Evolutionary conservation across 2,888 invertebrate genomes (phyloP), one percentile per base, ranked within the genome.

Genomic region (Lepidocyrtinus sp.): DNA sequence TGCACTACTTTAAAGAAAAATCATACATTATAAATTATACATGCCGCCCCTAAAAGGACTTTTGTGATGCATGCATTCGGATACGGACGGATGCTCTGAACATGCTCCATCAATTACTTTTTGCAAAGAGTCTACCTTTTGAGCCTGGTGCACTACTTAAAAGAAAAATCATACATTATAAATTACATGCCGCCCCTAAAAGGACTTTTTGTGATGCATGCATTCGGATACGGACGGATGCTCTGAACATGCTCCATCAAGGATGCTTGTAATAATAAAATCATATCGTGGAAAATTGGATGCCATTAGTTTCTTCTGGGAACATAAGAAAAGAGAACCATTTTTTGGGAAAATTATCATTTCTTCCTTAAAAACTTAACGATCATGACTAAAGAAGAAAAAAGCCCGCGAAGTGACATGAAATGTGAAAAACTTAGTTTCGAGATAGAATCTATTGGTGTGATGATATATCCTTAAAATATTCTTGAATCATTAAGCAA

Each of bases 181-280:
- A 59, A 59, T 59, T 59, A 59, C 59, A 59, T 3, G 59, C 59
- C 59, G 59, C 59, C 7, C 22, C 21, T 15, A 7, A 59, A 3
- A 59, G 59, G 21, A 19, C 19, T 59, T 21, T n/a, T n/a, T n/a
- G n/a, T 36, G 36, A 5, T 12, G 5, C 36, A 50, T 50, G 50
- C 2, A 15, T 50, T n/a, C 17, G 50, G 15, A 50, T 50, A 17
- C 2, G n/a, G n/a, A 50, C 17, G 50, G 15, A 50, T 50, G 50
- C 2, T n/a, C n/a, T 50, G 50, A 50, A 50, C 50, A 50, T 50
- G 50, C 5, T 7, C 9, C 59, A 59, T 59, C 59, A 59, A 59
- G 59, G 59, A 59, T 59, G 59, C 59, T n/a, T 59, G 59, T 59
- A 50, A n/a, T 55, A 55, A 59, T 59, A 22, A 59, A 59, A 59